Evolutionary conservation across 2,888 invertebrate genomes (phyloP), one percentile per base, ranked within the genome.

Genomic region (Cheilosia vulpina): DNA sequence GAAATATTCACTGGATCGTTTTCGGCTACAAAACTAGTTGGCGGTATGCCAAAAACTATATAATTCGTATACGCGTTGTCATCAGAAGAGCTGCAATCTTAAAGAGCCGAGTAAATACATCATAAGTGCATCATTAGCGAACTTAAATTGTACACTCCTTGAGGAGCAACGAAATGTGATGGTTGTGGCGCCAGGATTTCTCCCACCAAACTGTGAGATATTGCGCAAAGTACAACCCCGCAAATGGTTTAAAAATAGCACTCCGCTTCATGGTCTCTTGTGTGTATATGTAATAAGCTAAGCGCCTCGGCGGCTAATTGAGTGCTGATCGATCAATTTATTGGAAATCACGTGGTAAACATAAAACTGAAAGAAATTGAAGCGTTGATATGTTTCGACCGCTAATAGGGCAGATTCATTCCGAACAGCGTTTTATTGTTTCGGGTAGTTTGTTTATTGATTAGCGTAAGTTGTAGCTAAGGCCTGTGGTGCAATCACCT

Each of bases 321-420:
- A 66, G 47, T 73, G 73, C 60, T 66, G 60, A 80, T 80, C 73
- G 73, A 80, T 73, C 62, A 73, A 73, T 80, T 73, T 68, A 68
- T 72, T 66, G 17, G 34, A 47, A 79, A 73, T 55, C 45, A 58
- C 38, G n/a, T 21, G 21, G 34, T 45, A 55, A 55, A 55, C 55
- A 45, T 15, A 45, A 45, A 34, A 9, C 31, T 9, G 31, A 9
- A 21, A 2, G 19, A 60, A 60, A 27, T 62, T 15, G 17, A 27
- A 45, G n/a, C 31, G 17, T n/a, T 19, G 13, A 34, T 19, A 43
- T 19, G 41, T n/a, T 41, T 38, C 6, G 15, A 60, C 2, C 41
- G 41, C 21, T 41, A 9, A 43, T 41, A 21, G 24, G 7, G 24
- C 41, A 21, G 24, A 60, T 11, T 43, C 15, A 58, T 45, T 17